Evolutionary conservation across 1,140 invertebrate species (phyloP).

Genomic region (Drosophila paulistorum): DNA sequence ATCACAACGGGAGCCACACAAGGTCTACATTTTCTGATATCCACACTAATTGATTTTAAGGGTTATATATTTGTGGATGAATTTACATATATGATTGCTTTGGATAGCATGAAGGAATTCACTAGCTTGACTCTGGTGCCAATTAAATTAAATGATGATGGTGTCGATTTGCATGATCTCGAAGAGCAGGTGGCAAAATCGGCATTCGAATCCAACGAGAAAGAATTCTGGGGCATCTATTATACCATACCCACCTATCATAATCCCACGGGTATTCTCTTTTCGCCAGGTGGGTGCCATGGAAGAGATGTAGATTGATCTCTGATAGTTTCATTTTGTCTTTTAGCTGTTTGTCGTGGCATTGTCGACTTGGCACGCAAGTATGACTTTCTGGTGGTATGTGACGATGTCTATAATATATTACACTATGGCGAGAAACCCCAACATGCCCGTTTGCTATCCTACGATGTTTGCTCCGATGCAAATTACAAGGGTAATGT

Average conservation of each 20-base stretch:
- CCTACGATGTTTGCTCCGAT: slow-evolving; percentile 84
- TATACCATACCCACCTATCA: slow-evolving; percentile 88
- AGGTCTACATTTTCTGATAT: slow-evolving; percentile 86
- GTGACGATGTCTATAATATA: slow-evolving; percentile 89
- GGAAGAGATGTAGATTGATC: neutral
- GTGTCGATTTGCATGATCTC: slow-evolving; percentile 84
- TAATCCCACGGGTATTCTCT: slow-evolving; percentile 86
- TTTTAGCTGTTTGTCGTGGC: slow-evolving; percentile 83
- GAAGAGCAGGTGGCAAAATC: slow-evolving; percentile 65
- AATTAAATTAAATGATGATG: slow-evolving; percentile 85
- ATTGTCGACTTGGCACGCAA: slow-evolving; percentile 85
- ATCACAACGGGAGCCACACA: slow-evolving; percentile 87
- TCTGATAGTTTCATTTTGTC: slow-evolving; percentile 24
- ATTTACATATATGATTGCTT: slow-evolving; percentile 87
- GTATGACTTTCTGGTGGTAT: slow-evolving; percentile 85
- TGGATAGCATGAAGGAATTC: slow-evolving; percentile 85
- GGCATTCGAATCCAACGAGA: slow-evolving; percentile 75
- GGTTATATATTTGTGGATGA: slow-evolving; percentile 88
- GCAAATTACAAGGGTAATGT: slow-evolving; percentile 84
- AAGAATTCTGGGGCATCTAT: slow-evolving; percentile 86
- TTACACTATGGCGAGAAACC: slow-evolving; percentile 84
- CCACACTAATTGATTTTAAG: slow-evolving; percentile 85
- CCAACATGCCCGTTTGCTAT: slow-evolving; percentile 84
- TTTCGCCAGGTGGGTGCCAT: slow-evolving; percentile 83
- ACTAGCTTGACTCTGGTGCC: slow-evolving; percentile 85